Evolutionary conservation across 2,113 vertebrate genomes (phyloP).

Genomic region (Hypomesus transpacificus): DNA sequence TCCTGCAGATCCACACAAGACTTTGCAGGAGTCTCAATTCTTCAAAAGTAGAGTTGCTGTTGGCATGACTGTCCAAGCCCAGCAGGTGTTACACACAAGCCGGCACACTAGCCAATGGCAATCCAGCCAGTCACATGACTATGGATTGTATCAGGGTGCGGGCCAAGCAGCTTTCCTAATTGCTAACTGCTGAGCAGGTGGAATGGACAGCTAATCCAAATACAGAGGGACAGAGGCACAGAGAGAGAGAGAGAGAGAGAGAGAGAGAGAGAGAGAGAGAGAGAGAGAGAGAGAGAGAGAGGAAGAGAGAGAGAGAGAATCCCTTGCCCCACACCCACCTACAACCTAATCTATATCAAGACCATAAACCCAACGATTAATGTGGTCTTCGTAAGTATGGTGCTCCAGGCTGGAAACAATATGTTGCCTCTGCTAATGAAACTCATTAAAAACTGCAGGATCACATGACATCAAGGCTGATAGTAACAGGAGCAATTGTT

Average conservation of each 20-base stretch:
- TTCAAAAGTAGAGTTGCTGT: neutral
- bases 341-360: neutral
- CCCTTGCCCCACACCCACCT: neutral
- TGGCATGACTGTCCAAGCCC: neutral
- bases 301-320: neutral
- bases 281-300: neutral
- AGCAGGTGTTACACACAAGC: neutral
- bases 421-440: no score
- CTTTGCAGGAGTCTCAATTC: no score
- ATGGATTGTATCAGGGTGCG: conserved; percentile 25
- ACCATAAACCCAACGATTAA: no score
- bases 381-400: no score
- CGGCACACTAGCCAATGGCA: conserved; percentile 21
- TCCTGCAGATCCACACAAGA: no score
- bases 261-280: conserved; percentile 17
- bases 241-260: neutral
- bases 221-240: conserved; percentile 13
- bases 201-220: conserved; percentile 65
- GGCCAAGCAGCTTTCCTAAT: conserved; percentile 64
- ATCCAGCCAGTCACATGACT: conserved; percentile 46
- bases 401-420: no score
- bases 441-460: no score
- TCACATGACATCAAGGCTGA: no score
- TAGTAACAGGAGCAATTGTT: no score
- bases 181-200: conserved; percentile 67